phyloP scores from a whole-genome alignment of 2,797 vertebrate genomes.

The Peromyscus attwateri region DNA sequence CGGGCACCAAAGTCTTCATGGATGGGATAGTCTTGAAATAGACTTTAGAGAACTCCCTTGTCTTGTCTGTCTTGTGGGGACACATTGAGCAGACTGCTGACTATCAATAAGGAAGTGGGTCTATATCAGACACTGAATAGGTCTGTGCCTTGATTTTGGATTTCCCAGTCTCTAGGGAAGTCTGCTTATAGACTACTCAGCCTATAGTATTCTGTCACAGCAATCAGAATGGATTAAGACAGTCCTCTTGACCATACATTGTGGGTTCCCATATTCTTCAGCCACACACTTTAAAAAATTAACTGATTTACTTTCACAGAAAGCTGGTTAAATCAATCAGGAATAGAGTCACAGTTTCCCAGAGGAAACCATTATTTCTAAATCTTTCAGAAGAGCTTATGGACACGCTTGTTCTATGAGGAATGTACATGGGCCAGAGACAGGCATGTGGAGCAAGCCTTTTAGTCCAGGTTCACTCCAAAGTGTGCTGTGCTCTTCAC shows the following conservation, averaged over 20 bases:
- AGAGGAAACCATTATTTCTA: conserved; percentile 32
- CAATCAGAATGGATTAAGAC: not conserved
- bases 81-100: not conserved
- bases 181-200: not conserved
- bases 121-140: not conserved
- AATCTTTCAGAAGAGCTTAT: not conserved
- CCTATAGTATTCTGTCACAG: not conserved
- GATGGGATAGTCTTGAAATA: not conserved
- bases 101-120: not conserved
- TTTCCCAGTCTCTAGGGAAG: not conserved
- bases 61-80: not conserved
- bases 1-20: not conserved
- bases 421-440: not conserved
- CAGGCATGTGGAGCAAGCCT: not conserved
- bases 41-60: not conserved
- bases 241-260: not conserved
- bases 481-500: not conserved
- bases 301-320: conserved; percentile 1
- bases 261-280: conserved; percentile 7
- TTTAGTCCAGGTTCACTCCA: not conserved
- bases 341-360: not conserved
- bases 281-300: not conserved
- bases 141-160: not conserved
- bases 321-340: not conserved
- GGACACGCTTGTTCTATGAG: not conserved